Evolutionary conservation across 92 coral and sea anemone species (phyloP).

Genomic region (Umimayanthus kanabou): DNA sequence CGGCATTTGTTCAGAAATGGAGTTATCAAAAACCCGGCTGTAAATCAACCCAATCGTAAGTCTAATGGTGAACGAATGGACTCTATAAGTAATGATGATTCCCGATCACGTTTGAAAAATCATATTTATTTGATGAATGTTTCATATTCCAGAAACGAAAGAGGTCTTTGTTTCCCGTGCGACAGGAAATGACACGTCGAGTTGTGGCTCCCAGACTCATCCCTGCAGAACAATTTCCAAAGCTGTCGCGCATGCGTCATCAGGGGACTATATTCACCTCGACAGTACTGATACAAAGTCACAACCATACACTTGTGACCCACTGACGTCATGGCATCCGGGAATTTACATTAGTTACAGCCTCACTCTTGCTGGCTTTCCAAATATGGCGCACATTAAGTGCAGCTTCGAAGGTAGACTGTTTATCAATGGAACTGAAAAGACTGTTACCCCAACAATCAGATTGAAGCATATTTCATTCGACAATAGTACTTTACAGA

Average conservation of each 20-base stretch:
- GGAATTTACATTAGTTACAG: conserved; percentile 36
- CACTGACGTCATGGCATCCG: conserved; percentile 13
- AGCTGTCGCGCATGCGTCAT: no score
- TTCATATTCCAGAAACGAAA: background rate
- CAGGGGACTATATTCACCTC: no score
- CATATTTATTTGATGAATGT: no score
- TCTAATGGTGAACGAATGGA: no score
- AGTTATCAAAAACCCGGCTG: no score
- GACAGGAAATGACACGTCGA: conserved; percentile 20
- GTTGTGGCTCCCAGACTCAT: conserved; percentile 19
- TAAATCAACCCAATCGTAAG: no score
- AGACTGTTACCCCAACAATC: background rate
- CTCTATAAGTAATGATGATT: no score
- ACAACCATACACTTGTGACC: conserved; percentile 35
- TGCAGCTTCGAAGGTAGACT: conserved; percentile 27
- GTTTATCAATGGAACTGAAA: background rate
- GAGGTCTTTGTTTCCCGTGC: conserved; percentile 28
- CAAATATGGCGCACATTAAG: conserved; percentile 25
- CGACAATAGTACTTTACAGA: background rate
- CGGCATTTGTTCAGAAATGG: no score
- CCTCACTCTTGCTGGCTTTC: conserved; percentile 23
- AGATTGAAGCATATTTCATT: background rate
- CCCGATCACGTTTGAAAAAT: no score
- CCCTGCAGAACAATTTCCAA: no score
- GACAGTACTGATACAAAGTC: conserved; percentile 26